A percentile compares a stretch with the other conserved stretches of the same genome.
These are phyloP conservation scores for Oceanodroma tethys DNA, from an alignment of 2,113 vertebrate genomes.

Conservation along the genomic window DNA sequence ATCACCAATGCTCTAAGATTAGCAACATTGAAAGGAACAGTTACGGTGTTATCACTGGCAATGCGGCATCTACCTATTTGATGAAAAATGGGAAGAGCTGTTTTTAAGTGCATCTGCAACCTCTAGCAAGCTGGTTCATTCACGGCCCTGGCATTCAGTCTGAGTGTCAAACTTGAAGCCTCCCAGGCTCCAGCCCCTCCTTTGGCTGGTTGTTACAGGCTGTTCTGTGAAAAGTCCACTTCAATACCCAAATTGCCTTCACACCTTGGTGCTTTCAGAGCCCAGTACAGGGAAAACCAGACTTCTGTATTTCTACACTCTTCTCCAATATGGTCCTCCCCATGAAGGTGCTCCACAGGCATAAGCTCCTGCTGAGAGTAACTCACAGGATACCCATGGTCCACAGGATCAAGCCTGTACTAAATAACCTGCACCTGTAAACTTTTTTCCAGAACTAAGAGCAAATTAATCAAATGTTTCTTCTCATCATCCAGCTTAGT, in stretches of 20 bases:
- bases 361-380: background rate
- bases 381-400: rapidly evolving
- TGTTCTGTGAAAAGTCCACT: background rate
- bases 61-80: background rate
- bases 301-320: background rate
- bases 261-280: background rate
- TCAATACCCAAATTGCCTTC: background rate
- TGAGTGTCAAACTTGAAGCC: background rate
- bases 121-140: background rate
- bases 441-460: background rate
- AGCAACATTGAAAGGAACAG: background rate
- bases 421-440: background rate
- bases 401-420: background rate
- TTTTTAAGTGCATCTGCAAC: background rate
- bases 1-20: background rate
- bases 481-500: background rate
- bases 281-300: background rate
- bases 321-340: background rate
- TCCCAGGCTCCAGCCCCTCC: background rate
- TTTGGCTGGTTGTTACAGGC: background rate
- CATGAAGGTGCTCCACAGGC: rapidly evolving
- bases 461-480: background rate
- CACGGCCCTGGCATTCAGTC: background rate
- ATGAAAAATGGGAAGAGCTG: background rate
- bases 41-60: background rate